phyloP scores from a whole-genome alignment of 2,797 vertebrate genomes.

The Okamejei kenojei region DNA sequence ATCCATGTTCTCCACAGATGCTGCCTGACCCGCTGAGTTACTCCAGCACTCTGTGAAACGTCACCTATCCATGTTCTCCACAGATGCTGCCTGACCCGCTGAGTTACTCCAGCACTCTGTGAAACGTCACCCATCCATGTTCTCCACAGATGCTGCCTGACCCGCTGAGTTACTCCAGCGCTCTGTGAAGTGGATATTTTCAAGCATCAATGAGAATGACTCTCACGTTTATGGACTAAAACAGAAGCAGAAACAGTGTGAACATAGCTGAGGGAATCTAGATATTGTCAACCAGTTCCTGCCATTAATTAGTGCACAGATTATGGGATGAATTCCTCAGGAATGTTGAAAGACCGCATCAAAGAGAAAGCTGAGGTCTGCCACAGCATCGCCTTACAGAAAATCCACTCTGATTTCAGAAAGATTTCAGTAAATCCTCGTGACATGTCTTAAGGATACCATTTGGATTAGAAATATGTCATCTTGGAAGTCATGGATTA shows the following conservation, averaged over 20 bases:
- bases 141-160: too few species aligned
- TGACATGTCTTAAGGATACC: conserved; percentile 34
- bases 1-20: too few species aligned
- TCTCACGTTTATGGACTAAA: background rate
- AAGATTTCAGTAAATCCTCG: conserved; percentile 32
- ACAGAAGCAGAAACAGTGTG: background rate
- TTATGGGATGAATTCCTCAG: background rate
- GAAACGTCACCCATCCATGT: too few species aligned
- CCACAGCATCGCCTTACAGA: background rate
- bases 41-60: too few species aligned
- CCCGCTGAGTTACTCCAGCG: too few species aligned
- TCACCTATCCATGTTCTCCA: too few species aligned
- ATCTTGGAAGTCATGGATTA: conserved; percentile 37
- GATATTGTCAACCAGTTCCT: background rate
- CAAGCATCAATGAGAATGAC: too few species aligned
- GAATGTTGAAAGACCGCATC: background rate
- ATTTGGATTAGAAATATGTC: conserved; percentile 28
- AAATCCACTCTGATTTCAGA: conserved; percentile 7
- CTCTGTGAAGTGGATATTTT: too few species aligned
- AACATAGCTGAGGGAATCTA: background rate
- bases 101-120: too few species aligned
- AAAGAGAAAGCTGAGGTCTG: conserved; percentile 29
- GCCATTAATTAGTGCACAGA: background rate
- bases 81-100: too few species aligned
- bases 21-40: too few species aligned